Conservation (phyloP, 2,113 vertebrate species). For the Plotosus lineatus region DNA sequence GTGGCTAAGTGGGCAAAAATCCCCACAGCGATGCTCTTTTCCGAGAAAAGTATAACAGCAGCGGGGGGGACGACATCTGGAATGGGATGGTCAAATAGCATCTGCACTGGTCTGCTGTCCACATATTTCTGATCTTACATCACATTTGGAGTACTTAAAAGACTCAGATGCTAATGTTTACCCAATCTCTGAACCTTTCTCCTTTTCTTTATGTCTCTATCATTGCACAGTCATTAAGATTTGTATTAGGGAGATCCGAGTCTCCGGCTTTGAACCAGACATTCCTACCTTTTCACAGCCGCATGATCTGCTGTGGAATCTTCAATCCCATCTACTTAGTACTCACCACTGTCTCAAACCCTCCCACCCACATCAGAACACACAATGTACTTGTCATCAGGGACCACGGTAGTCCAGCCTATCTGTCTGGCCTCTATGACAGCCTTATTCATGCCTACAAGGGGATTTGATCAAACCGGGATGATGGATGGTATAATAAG, state of each 20-base stretch:
- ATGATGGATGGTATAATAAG: constrained; percentile 68
- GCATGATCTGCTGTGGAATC: constrained; percentile 45
- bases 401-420: constrained; percentile 50
- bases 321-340: constrained; percentile 11
- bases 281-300: constrained; percentile 48
- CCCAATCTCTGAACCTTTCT: background rate
- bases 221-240: constrained; percentile 1
- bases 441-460: constrained; percentile 53
- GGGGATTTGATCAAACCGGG: constrained; percentile 59
- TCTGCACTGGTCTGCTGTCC: background rate
- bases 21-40: background rate
- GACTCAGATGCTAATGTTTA: background rate
- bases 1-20: background rate
- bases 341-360: background rate
- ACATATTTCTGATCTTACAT: background rate
- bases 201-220: background rate
- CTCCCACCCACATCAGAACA: constrained; percentile 29
- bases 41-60: background rate
- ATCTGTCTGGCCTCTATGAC: constrained; percentile 57
- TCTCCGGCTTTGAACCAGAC: constrained; percentile 38
- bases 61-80: background rate
- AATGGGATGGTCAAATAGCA: background rate
- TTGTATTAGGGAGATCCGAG: background rate
- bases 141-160: background rate
- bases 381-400: constrained; percentile 22